Conservation (phyloP, 2,888 invertebrate genomes). For the Eristalinus aeneus region DNA sequence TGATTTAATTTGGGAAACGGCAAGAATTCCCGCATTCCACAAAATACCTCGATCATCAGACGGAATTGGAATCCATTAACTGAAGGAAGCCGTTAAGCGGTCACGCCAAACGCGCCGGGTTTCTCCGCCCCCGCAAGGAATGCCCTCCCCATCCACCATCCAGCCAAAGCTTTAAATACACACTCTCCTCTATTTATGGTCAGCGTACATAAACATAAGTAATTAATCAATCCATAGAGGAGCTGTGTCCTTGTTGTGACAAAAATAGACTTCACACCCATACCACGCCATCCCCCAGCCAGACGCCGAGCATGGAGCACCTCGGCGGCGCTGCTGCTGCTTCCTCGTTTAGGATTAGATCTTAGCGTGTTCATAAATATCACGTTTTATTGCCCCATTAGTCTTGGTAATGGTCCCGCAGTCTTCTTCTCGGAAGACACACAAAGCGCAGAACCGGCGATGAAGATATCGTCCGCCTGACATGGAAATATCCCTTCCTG, state of each 20-base stretch:
- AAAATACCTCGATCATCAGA: neutral
- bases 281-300: neutral
- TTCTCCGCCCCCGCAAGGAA: neutral
- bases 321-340: neutral
- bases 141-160: neutral
- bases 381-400: constrained; percentile 33
- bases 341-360: constrained; percentile 8
- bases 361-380: constrained; percentile 23
- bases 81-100: neutral
- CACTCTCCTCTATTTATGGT: neutral
- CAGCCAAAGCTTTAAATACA: neutral
- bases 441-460: neutral
- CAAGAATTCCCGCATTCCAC: neutral
- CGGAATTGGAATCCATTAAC: neutral
- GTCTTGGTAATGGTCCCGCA: constrained; percentile 6
- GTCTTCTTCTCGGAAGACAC: constrained; percentile 3
- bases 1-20: neutral
- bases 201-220: neutral
- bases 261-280: neutral
- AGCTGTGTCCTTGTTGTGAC: neutral
- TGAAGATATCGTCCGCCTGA: neutral
- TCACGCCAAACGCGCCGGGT: too few relatives aligned
- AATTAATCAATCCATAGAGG: neutral
- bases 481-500: constrained; percentile 16
- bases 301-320: neutral